A percentile compares a stretch with the other conserved stretches of the same genome.
Evolutionary conservation across 2,113 vertebrate species (phyloP).

Genomic region (Malurus cyaneus): DNA sequence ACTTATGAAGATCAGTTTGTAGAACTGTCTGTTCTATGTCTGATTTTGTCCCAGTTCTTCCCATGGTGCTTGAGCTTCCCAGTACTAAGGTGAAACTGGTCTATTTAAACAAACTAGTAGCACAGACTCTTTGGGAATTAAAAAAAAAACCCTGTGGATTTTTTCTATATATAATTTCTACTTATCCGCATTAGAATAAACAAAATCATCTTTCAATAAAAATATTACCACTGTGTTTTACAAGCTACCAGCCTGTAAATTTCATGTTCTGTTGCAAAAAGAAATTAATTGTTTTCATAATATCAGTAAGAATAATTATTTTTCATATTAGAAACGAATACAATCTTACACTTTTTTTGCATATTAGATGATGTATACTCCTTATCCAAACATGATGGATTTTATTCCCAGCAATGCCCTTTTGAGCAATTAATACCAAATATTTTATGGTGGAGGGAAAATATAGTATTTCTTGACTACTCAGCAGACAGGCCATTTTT

Average conservation of each 20-base stretch:
- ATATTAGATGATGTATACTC: not conserved
- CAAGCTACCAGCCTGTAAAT: not conserved
- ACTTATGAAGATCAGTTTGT: not conserved
- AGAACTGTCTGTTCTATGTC: not conserved
- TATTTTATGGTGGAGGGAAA: slow-evolving; percentile 17
- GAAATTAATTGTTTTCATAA: not conserved
- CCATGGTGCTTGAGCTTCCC: not conserved
- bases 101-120: not conserved
- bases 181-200: not conserved
- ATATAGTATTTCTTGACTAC: not conserved
- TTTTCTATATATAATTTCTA: not conserved
- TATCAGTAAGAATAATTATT: not conserved
- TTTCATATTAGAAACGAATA: not conserved
- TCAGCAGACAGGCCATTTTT: not conserved
- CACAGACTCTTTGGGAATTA: not conserved
- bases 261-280: not conserved
- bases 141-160: not conserved
- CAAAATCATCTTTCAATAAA: not conserved
- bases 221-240: not conserved
- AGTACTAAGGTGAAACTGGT: not conserved
- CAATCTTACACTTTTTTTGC: not conserved
- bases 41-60: not conserved
- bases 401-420: not conserved
- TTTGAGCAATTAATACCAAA: not conserved
- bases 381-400: not conserved